A percentile compares a stretch with the other conserved stretches of the same genome.
These are phyloP conservation scores for Calidris pugnax DNA, from an alignment of 2,113 vertebrate species.

Conservation along the genomic window DNA sequence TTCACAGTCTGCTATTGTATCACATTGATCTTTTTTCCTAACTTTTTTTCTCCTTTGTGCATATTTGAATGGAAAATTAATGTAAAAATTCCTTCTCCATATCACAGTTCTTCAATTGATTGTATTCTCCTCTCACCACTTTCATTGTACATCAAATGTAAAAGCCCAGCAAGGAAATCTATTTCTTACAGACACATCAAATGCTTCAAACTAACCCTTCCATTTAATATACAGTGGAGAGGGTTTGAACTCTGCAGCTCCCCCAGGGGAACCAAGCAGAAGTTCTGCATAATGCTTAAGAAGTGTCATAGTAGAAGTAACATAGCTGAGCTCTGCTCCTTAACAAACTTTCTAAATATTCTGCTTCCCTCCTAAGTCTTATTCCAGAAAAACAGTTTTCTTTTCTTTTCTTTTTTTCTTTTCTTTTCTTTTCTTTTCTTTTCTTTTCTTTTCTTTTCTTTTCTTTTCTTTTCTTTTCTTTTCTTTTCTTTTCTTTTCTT, in stretches of 20 bases:
- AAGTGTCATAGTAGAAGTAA: neutral
- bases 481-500: too few species aligned
- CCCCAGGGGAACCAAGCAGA: neutral
- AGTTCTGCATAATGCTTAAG: neutral
- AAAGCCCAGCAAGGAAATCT: neutral
- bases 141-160: neutral
- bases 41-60: neutral
- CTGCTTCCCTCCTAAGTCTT: neutral
- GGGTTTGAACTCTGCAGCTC: neutral
- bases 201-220: neutral
- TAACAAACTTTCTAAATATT: neutral
- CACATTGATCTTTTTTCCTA: neutral
- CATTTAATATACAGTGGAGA: neutral
- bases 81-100: neutral
- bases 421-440: too few species aligned
- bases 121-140: neutral
- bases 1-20: neutral
- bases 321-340: neutral
- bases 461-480: too few species aligned
- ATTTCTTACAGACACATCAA: neutral
- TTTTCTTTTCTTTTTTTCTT: neutral
- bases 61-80: slow-evolving; percentile 6
- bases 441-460: too few species aligned
- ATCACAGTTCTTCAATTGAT: neutral
- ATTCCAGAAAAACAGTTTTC: neutral